phyloP scores from a whole-genome alignment of 2,113 vertebrate genomes.

The Chaetops frenatus region DNA sequence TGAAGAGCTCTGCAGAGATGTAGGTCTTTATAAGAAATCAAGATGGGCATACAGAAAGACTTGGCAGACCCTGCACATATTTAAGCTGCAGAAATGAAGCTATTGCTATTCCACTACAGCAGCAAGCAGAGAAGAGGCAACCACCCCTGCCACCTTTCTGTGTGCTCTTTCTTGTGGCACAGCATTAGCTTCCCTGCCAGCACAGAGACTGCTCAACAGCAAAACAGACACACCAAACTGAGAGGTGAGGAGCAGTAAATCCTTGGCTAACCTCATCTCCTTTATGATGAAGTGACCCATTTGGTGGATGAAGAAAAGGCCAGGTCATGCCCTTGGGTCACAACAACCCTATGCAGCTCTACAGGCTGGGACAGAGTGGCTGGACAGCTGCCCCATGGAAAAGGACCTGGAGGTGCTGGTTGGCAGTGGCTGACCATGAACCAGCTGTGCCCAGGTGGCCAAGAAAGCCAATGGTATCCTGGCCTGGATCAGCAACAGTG shows the following conservation, averaged over 20 bases:
- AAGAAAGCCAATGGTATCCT: not conserved
- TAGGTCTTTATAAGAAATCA: not conserved
- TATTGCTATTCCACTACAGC: too few relatives aligned
- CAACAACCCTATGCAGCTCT: not conserved
- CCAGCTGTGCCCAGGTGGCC: not conserved
- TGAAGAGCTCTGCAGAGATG: not conserved
- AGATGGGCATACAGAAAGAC: not conserved
- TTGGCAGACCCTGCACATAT: not conserved
- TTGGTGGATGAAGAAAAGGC: not conserved
- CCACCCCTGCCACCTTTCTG: not conserved
- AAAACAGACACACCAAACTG: not conserved
- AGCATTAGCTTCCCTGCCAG: not conserved
- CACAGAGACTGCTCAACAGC: not conserved
- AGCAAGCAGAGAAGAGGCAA: not conserved
- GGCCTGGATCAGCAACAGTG: not conserved
- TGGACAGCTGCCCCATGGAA: not conserved
- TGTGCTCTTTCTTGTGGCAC: accelerated
- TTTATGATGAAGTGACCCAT: not conserved
- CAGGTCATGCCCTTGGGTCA: not conserved
- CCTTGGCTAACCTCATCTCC: not conserved
- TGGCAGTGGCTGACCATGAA: not conserved
- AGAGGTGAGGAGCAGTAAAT: not conserved
- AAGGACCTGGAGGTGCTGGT: not conserved
- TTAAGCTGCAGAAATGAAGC: not conserved
- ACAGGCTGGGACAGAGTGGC: not conserved